Conservation (phyloP, 2,113 vertebrate species). For the Podarcis muralis region DNA sequence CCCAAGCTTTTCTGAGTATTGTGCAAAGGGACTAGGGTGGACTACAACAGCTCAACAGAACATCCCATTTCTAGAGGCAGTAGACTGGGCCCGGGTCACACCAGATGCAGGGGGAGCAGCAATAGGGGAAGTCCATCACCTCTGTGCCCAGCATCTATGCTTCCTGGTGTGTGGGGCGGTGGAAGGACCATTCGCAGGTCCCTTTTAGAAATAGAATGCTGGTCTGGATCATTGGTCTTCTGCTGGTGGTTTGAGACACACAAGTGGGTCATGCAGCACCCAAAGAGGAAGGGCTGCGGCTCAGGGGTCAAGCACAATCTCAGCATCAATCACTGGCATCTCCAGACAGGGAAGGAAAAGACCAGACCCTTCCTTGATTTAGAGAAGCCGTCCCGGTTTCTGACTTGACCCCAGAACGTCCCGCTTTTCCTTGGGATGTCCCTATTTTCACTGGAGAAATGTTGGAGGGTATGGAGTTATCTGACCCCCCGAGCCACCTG, state of each 20-base stretch:
- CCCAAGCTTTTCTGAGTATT: not conserved
- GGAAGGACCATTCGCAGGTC: not conserved
- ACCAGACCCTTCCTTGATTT: too few relatives aligned
- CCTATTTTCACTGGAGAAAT: too few relatives aligned
- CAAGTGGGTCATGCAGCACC: not conserved
- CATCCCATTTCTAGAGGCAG: not conserved
- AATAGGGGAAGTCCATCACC: not conserved
- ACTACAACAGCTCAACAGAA: not conserved
- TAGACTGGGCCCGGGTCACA: not conserved
- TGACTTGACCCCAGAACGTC: too few relatives aligned
- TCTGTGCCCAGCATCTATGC: not conserved
- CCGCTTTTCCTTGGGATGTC: too few relatives aligned
- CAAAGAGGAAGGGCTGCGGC: not conserved
- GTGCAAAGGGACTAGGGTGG: not conserved
- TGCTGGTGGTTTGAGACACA: not conserved
- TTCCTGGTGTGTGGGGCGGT: not conserved
- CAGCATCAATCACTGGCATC: not conserved
- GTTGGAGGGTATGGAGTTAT: too few relatives aligned
- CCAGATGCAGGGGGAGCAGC: not conserved
- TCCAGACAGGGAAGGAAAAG: too few relatives aligned
- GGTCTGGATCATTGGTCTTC: not conserved
- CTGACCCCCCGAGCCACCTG: too few relatives aligned
- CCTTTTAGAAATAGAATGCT: not conserved
- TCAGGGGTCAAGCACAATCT: not conserved
- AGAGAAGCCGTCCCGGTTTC: too few relatives aligned